phyloP scores from a whole-genome alignment of 2,113 vertebrate genomes.

The Chiloscyllium plagiosum region DNA sequence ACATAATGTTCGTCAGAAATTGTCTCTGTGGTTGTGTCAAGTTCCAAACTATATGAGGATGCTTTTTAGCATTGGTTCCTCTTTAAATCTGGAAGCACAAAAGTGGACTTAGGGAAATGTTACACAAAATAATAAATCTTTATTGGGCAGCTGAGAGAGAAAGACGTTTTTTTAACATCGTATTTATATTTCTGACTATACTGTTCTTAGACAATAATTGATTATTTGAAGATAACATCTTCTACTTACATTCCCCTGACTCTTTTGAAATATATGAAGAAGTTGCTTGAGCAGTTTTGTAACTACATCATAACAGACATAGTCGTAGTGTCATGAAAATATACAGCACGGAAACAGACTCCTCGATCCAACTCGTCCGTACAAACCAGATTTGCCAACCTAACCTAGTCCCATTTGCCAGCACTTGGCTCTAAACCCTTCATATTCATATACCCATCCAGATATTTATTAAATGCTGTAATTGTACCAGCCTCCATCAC shows the following conservation, averaged over 20 bases:
- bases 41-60: background rate
- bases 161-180: background rate
- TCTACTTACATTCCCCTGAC: background rate
- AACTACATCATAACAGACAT: background rate
- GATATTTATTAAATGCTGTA: too few relatives aligned
- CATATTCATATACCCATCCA: too few relatives aligned
- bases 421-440: too few relatives aligned
- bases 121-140: background rate
- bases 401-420: too few relatives aligned
- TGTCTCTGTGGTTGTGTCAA: background rate
- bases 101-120: background rate
- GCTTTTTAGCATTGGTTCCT: background rate
- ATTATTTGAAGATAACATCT: background rate
- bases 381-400: too few relatives aligned
- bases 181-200: background rate
- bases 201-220: background rate
- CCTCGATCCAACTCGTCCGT: too few relatives aligned
- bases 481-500: too few relatives aligned
- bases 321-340: too few relatives aligned
- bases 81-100: background rate
- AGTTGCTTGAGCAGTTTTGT: background rate
- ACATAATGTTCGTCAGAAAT: background rate
- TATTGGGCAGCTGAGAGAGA: background rate
- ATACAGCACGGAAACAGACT: too few relatives aligned
- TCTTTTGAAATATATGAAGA: background rate